These are phyloP conservation scores for Orchesella flavescens DNA, from an alignment of 2,888 invertebrate species.

Conservation along the genomic window DNA sequence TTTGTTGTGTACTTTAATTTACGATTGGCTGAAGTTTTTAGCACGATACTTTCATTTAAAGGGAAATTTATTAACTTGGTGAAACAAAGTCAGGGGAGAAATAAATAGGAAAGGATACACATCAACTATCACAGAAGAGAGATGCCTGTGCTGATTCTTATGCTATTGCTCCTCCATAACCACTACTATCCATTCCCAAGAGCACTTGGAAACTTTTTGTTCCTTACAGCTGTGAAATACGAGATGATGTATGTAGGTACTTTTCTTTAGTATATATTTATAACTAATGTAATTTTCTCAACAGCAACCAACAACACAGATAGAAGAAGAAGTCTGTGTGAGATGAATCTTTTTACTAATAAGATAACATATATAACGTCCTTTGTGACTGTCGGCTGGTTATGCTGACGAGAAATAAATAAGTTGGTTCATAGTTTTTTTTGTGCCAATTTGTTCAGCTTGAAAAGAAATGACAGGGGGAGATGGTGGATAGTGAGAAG, in stretches of 20 bases:
- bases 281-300: no score
- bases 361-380: background rate
- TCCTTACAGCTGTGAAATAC: no score
- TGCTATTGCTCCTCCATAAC: background rate
- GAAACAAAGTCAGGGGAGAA: conserved; percentile 7
- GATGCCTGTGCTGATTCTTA: background rate
- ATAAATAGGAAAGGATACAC: background rate
- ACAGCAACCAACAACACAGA: no score
- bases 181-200: background rate
- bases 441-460: conserved; percentile 34
- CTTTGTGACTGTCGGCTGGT: background rate
- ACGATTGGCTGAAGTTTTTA: background rate
- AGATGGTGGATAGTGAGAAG: background rate
- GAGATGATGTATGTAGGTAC: no score
- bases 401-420: background rate
- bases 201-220: conserved; percentile 3
- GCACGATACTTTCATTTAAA: conserved; percentile 11
- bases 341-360: conserved; percentile 3
- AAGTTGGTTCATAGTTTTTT: conserved; percentile 13
- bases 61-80: conserved; percentile 6
- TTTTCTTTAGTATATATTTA: no score
- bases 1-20: conserved; percentile 9
- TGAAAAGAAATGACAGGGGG: no score
- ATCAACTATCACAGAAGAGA: background rate
- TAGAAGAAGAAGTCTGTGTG: background rate